Conservation (phyloP, 2,797 vertebrate genomes). For the Anas georgica region DNA sequence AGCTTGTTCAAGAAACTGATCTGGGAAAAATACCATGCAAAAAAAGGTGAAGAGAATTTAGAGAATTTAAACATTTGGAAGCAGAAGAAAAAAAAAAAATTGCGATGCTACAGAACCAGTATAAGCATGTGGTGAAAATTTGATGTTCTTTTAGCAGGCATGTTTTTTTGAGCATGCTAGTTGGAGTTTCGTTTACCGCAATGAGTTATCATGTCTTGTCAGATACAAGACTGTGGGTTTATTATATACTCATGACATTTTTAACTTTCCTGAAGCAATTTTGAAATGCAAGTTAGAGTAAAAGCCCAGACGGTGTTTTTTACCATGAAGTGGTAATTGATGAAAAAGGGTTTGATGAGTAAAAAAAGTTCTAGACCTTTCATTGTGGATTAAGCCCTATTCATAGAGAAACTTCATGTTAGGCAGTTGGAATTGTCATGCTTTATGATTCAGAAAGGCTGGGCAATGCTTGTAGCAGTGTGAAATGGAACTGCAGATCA, state of each 20-base stretch:
- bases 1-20: background rate
- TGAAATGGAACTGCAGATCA: slow-evolving; percentile 33
- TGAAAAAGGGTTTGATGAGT: slow-evolving; percentile 25
- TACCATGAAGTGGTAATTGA: background rate
- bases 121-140: slow-evolving; percentile 29
- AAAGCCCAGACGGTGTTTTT: slow-evolving; percentile 6
- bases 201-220: slow-evolving; percentile 39
- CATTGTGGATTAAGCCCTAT: slow-evolving; percentile 6
- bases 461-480: slow-evolving; percentile 1
- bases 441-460: slow-evolving; percentile 53
- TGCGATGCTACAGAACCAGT: background rate
- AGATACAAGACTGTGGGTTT: slow-evolving; percentile 46
- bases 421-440: background rate
- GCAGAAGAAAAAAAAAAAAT: background rate
- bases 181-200: slow-evolving; percentile 22
- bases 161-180: slow-evolving; percentile 13
- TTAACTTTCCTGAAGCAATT: slow-evolving; percentile 43
- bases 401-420: background rate
- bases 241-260: slow-evolving; percentile 39
- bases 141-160: slow-evolving; percentile 41
- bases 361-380: slow-evolving; percentile 41
- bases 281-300: slow-evolving; percentile 15
- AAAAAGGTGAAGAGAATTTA: background rate
- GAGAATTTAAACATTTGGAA: background rate
- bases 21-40: background rate